Conservation (phyloP, 2,888 invertebrate genomes). For the Clivina fossor region DNA sequence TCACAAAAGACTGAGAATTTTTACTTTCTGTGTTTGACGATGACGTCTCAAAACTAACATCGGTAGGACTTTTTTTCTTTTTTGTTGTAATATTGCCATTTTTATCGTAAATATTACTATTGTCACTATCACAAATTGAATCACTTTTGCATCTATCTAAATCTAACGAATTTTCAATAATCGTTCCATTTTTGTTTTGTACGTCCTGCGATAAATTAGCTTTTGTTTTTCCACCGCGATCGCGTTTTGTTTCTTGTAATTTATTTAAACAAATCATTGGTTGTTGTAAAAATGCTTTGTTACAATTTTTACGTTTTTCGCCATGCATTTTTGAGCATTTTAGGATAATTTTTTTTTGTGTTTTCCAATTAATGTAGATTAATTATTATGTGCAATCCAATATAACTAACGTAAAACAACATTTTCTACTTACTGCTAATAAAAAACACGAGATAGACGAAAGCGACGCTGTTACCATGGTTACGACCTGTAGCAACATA, state of each 20-base stretch:
- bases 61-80: constrained; percentile 8
- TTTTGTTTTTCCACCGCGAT: constrained; percentile 2
- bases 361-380: neutral
- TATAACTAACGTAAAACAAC: constrained; percentile 1
- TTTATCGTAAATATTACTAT: constrained; percentile 9
- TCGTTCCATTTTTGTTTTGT: neutral
- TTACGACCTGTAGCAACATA: constrained; percentile 22
- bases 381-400: neutral
- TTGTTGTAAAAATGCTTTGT: constrained; percentile 1
- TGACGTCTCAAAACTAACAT: neutral
- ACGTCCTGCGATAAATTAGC: neutral
- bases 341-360: neutral
- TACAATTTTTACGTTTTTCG: constrained; percentile 13
- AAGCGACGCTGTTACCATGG: constrained; percentile 19
- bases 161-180: neutral
- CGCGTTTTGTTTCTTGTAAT: neutral
- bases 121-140: neutral
- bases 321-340: constrained; percentile 19
- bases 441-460: constrained; percentile 14
- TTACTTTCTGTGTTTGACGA: neutral
- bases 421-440: constrained; percentile 17
- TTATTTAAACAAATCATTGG: neutral
- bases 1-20: neutral
- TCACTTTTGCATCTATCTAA: neutral
- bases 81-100: constrained; percentile 22